These are phyloP conservation scores for Erebia palarica DNA, from an alignment of 2,888 invertebrate genomes.

Conservation along the genomic window DNA sequence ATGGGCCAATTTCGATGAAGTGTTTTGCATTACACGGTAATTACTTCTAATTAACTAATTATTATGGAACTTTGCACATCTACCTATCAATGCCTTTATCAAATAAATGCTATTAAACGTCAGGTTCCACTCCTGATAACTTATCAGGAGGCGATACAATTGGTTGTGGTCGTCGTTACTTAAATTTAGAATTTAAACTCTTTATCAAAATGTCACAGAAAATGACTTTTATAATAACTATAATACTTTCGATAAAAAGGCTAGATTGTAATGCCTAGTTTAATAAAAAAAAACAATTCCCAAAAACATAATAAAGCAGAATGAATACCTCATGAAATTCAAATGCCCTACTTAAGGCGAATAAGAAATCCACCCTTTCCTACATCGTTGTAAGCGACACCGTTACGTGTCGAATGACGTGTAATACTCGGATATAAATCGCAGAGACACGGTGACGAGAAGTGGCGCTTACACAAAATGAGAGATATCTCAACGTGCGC, in stretches of 20 bases:
- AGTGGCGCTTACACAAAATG: constrained; percentile 73
- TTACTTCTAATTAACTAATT: no score
- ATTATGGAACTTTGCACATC: no score
- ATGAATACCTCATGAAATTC: constrained; percentile 20
- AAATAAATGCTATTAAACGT: no score
- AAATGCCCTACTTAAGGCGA: constrained; percentile 13
- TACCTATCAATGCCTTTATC: no score
- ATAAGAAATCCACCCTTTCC: constrained; percentile 43
- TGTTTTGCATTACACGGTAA: no score
- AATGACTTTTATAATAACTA: neutral
- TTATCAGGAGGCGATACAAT: no score
- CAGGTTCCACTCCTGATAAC: no score
- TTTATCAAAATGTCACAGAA: no score
- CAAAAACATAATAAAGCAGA: constrained; percentile 14
- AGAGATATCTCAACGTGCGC: constrained; percentile 55
- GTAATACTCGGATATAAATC: constrained; percentile 80
- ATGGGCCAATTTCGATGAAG: no score
- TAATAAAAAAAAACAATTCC: constrained; percentile 1
- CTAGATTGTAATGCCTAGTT: neutral
- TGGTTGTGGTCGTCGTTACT: no score
- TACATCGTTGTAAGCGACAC: constrained; percentile 50
- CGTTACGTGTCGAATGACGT: constrained; percentile 78
- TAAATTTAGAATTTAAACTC: no score
- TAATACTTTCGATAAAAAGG: neutral
- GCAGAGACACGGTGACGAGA: constrained; percentile 73